phyloP scores from a whole-genome alignment of 2,113 vertebrate genomes.

The Manacus vitellinus region DNA sequence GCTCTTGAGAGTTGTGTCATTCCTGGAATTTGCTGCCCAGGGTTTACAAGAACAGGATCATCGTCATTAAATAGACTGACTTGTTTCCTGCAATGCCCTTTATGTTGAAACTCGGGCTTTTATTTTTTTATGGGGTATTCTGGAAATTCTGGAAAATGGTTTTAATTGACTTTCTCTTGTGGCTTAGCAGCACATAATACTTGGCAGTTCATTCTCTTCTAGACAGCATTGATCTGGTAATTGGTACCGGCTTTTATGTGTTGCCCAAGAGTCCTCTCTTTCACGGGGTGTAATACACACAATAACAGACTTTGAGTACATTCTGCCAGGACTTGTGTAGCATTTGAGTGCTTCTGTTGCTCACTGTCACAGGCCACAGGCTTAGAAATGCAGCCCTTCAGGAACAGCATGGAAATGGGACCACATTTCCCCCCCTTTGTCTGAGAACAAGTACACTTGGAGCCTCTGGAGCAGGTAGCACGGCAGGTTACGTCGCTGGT shows the following conservation, averaged over 20 bases:
- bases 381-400: background rate
- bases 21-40: constrained; percentile 39
- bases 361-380: background rate
- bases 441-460: background rate
- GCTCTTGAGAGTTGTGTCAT: background rate
- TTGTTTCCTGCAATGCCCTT: constrained; percentile 14
- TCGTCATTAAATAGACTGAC: background rate
- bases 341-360: background rate
- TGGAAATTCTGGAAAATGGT: constrained; percentile 45
- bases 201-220: constrained; percentile 30
- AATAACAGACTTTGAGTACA: background rate
- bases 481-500: background rate
- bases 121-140: constrained; percentile 1
- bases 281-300: background rate
- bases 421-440: background rate
- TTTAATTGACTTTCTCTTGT: constrained; percentile 51
- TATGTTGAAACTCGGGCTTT: background rate
- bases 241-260: constrained; percentile 18
- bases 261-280: background rate
- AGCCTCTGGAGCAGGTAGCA: background rate
- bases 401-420: background rate
- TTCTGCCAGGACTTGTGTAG: background rate
- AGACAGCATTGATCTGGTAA: constrained; percentile 45
- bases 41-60: constrained; percentile 23
- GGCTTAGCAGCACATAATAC: constrained; percentile 1